Base-by-base conservation (phyloP, 2,797 vertebrate species). In the Scarus forsteni region DNA sequence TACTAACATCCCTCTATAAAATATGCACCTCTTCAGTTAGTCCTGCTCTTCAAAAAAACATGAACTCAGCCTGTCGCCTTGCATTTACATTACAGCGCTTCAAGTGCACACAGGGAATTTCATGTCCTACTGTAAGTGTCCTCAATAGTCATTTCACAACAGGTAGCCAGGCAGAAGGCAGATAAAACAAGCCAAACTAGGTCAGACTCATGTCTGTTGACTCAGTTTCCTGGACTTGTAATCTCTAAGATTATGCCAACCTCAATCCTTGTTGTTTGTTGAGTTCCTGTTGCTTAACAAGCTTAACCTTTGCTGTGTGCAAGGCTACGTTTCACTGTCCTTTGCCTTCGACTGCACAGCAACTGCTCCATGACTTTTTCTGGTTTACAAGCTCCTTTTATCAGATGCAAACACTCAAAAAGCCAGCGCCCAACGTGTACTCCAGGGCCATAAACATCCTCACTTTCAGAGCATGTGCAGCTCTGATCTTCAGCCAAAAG, bases 181-280 rank as follows among this genome's bases (percentile, higher is more conserved):
- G 10, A 43, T 67, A 34, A 64, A 69, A 53, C 48, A 15, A 51
- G 43, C 10, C 18, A 66, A 87, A 77, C 46, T 75, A 80, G 77
- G 76, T 80, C 81, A 86, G 19, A 52, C 34, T 79, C 27, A n/a
- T 51, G 54, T 78, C 44, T 74, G 70, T 85, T 81, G 73, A 75
- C 77, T 86, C 55, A 57, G 9, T 82, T 83, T 84, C 75, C 77
- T 83, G 66, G 54, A 77, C 72, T 75, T 85, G 60, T 75, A 83
- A 83, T 83, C 63, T 81, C 34, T 8, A 49, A 81, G 65, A 81
- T 85, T 81, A 79, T 81, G 43, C 69, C 77, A 80, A 34, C 62
- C 70, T 76, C 74, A 81, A 66, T 83, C 57, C 43, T 50, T 58
- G 54, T 55, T 78, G 66, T 78, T 79, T 73, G 54, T 75, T 79